Evolutionary conservation across 2,113 vertebrate genomes (phyloP).

Genomic region (Quiscalus mexicanus): DNA sequence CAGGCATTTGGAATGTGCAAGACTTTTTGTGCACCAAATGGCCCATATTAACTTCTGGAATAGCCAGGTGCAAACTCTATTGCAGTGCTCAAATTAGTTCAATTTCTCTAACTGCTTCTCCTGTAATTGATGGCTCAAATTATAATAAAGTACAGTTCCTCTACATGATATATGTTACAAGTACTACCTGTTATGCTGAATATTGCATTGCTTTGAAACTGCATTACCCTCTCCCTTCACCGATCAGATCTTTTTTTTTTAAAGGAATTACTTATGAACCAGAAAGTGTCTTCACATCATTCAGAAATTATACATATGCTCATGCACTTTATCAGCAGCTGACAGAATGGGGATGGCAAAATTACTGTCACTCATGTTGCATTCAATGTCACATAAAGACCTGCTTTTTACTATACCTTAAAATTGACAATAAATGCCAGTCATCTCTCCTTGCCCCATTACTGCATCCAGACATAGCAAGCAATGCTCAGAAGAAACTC

Average conservation of each 20-base stretch:
- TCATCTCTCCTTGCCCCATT: conserved; percentile 34
- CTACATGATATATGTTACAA: conserved; percentile 55
- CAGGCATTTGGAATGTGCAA: not conserved
- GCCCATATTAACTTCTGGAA: conserved; percentile 56
- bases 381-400: conserved; percentile 66
- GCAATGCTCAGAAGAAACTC: not conserved
- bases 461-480: conserved; percentile 5
- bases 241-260: conserved; percentile 1
- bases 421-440: conserved; percentile 66
- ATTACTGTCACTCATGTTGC: conserved; percentile 62
- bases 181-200: conserved; percentile 55
- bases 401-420: conserved; percentile 53
- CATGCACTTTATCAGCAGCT: conserved; percentile 56
- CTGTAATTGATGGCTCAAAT: conserved; percentile 54
- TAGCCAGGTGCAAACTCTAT: conserved; percentile 55
- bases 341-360: conserved; percentile 56
- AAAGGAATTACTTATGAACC: conserved; percentile 49
- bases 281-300: conserved; percentile 60
- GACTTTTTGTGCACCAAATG: conserved; percentile 62
- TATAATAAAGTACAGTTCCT: conserved; percentile 52
- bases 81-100: conserved; percentile 54
- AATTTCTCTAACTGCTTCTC: conserved; percentile 57
- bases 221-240: conserved; percentile 26
- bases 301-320: conserved; percentile 69
- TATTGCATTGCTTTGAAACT: conserved; percentile 62